phyloP scores from a whole-genome alignment of 2,888 invertebrate genomes.

The Anthophora plumipes region DNA sequence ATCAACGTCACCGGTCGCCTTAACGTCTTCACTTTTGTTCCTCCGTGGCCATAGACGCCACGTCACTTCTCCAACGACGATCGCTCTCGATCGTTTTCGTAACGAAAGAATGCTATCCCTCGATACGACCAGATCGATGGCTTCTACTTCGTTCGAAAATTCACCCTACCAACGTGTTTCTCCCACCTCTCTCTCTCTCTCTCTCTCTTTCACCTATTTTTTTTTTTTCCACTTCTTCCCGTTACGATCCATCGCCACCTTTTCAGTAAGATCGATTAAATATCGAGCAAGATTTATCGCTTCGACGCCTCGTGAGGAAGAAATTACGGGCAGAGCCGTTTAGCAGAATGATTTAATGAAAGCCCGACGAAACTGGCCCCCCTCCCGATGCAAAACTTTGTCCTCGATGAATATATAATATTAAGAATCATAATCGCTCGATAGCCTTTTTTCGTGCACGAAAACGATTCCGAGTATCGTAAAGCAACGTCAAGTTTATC shows the following conservation, averaged over 20 bases:
- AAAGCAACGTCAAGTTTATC: slow-evolving; percentile 59
- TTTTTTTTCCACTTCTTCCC: slow-evolving; percentile 16
- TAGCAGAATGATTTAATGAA: slow-evolving; percentile 21
- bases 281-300: slow-evolving; percentile 48
- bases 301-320: slow-evolving; percentile 5
- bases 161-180: slow-evolving; percentile 71
- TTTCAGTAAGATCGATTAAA: slow-evolving; percentile 50
- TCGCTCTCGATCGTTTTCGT: slow-evolving; percentile 37
- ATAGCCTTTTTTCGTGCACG: slow-evolving; percentile 62
- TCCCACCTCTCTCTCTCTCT: slow-evolving; percentile 40
- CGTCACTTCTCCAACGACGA: slow-evolving; percentile 24
- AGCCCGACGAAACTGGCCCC: neutral
- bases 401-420: neutral
- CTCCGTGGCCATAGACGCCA: neutral
- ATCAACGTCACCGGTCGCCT: slow-evolving; percentile 57
- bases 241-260: slow-evolving; percentile 53
- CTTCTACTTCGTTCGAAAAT: slow-evolving; percentile 66
- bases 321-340: neutral
- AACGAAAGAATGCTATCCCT: slow-evolving; percentile 22
- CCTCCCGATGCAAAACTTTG: neutral
- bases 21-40: slow-evolving; percentile 64
- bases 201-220: slow-evolving; percentile 10
- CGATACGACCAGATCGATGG: slow-evolving; percentile 50
- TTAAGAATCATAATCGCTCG: slow-evolving; percentile 62
- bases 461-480: slow-evolving; percentile 49